Percentiles rank a stretch among this genome's conserved stretches.
Conservation (phyloP, 1,140 invertebrate species). For the roundworm (Caenorhabditis elegans) region DNA sequence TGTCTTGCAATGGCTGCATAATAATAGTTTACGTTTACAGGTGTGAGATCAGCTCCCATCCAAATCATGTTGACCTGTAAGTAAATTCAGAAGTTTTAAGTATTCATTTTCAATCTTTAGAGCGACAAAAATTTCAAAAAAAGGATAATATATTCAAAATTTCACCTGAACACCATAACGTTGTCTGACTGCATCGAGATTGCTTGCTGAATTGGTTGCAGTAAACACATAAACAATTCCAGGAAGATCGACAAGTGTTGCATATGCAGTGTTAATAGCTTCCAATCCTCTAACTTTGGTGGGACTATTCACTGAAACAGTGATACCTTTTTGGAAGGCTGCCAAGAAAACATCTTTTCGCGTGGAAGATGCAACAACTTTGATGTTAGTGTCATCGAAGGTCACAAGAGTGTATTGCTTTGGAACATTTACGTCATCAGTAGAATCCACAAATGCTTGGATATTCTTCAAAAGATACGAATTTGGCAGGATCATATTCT, state of each 20-base stretch:
- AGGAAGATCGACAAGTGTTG: background rate
- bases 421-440: background rate
- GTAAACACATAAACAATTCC: constrained; percentile 28
- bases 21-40: background rate
- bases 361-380: background rate
- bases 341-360: background rate
- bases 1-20: background rate
- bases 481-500: background rate
- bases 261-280: constrained; percentile 1
- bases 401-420: constrained; percentile 16
- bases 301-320: background rate
- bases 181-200: background rate
- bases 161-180: constrained; percentile 22
- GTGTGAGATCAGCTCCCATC: constrained; percentile 23
- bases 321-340: background rate
- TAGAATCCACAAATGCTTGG: background rate
- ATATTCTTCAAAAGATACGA: background rate
- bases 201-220: background rate
- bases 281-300: background rate
- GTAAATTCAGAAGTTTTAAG: too few species aligned
- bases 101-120: too few species aligned
- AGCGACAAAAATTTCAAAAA: too few species aligned
- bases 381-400: constrained; percentile 9
- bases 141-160: too few species aligned
- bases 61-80: background rate